Evolutionary conservation across 2,888 invertebrate genomes (phyloP).

Genomic region (Eupithecia inturbata): DNA sequence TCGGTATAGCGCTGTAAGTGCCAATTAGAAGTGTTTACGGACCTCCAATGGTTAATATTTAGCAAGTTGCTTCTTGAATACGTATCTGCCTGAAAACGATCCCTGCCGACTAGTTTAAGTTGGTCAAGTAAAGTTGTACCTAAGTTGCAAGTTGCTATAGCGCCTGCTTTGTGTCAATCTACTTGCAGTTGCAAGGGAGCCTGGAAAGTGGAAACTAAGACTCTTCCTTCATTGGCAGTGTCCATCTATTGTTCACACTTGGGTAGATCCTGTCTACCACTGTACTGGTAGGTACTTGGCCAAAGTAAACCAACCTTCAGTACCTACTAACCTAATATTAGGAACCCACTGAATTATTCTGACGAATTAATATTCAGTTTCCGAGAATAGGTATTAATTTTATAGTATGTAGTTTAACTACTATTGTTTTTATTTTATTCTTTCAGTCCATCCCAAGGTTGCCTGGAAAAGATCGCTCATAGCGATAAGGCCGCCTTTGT

Average conservation of each 20-base stretch:
- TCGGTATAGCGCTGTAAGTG: slow-evolving; percentile 48
- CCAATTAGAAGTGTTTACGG: slow-evolving; percentile 60
- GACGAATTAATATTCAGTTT: slow-evolving; percentile 39
- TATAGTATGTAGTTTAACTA: no score
- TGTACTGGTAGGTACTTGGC: neutral
- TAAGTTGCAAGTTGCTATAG: neutral
- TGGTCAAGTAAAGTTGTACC: neutral
- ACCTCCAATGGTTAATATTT: slow-evolving; percentile 54
- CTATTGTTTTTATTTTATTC: no score
- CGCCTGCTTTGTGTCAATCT: neutral
- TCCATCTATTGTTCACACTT: neutral
- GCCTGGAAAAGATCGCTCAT: no score
- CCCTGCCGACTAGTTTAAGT: slow-evolving; percentile 12
- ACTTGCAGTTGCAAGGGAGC: neutral
- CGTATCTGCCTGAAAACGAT: slow-evolving; percentile 45
- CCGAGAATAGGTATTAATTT: no score
- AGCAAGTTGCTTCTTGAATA: slow-evolving; percentile 42
- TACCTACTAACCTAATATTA: neutral
- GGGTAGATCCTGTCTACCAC: neutral
- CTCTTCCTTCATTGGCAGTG: neutral
- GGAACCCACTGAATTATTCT: slow-evolving; percentile 31
- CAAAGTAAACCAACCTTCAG: neutral
- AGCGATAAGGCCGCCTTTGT: no score
- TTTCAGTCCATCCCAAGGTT: no score
- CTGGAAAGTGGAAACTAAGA: neutral